These are phyloP conservation scores for Cosmopolites sordidus DNA, from an alignment of 2,888 invertebrate species.

Conservation along the genomic window DNA sequence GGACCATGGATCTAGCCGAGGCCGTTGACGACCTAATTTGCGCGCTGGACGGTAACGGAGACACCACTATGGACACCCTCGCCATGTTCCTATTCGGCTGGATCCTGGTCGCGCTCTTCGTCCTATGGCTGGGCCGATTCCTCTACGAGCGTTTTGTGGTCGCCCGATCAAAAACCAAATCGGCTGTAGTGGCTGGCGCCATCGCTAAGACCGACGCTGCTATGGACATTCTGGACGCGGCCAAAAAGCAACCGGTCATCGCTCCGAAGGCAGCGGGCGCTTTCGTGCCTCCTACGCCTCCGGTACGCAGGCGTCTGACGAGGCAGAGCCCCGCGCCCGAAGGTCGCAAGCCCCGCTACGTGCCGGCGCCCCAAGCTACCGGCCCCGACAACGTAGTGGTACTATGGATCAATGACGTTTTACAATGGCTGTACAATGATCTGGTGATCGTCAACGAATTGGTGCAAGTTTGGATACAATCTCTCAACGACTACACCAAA, in stretches of 20 bases:
- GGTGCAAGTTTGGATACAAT: conserved; percentile 75
- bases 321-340: conserved; percentile 73
- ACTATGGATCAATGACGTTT: conserved; percentile 82
- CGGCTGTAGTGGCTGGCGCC: conserved; percentile 25
- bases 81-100: conserved; percentile 88
- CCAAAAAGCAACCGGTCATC: conserved; percentile 31
- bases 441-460: conserved; percentile 80
- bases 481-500: conserved; percentile 77
- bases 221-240: conserved; percentile 36
- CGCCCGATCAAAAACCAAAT: conserved; percentile 27
- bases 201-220: not conserved
- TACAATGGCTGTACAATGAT: conserved; percentile 86
- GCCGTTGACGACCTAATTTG: conserved; percentile 92
- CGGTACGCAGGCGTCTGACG: conserved; percentile 66
- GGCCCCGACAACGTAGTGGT: conserved; percentile 75
- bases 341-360: conserved; percentile 52
- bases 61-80: conserved; percentile 89
- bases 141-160: conserved; percentile 56
- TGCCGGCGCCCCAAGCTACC: conserved; percentile 61
- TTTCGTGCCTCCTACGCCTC: conserved; percentile 66
- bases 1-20: conserved; percentile 78
- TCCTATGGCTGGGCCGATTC: conserved; percentile 76
- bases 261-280: conserved; percentile 42
- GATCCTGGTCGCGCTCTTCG: conserved; percentile 77
- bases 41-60: conserved; percentile 80